Base-by-base conservation (phyloP, 2,797 vertebrate genomes). In the Simalia tracyae region DNA sequence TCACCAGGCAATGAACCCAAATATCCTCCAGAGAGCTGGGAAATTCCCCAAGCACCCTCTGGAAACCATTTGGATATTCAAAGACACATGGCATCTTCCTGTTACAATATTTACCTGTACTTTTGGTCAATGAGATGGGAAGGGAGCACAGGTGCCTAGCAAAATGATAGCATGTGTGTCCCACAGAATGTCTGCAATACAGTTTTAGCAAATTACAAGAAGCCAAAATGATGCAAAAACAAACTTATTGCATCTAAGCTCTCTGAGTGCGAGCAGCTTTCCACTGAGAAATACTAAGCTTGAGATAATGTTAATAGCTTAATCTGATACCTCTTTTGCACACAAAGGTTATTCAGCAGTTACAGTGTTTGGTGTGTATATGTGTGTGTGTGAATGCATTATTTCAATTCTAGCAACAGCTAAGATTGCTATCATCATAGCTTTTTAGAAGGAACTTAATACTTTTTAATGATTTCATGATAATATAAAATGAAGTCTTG, bases 401-500 rank as follows among this genome's bases (percentile, higher is more conserved):
- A 86, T 4, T 28, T 24, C 9, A 93, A 68, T 46, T 86, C 28
- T 88, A 85, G 76, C 28, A 22, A 26, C 60, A 88, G 46, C 46
- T 92, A 61, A 26, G 66, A 46, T 22, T 87, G 93, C 72, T 86
- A 26, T 28, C 64, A 91, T 17, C 10, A 50, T 89, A 60, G 50
- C 59, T 56, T 57, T 50, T 66, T 76, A 92, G 63, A 91, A 93
- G 64, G 0, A 92, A 28, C 57, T 91, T 17, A 90, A 92, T 90
- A 50, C 42, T 19, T 91, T 36, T 22, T 15, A 91, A 54, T 56
- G 19, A 63, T 64, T 89, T 57, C 11, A 24, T 56, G 28, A 60
- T 91, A 46, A 66, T 36, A 81, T 50, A 84, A 84, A 84, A 76
- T 76, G 36, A 46, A 46, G 26, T 76, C 9, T 86, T 28, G 17